Base-by-base conservation (phyloP, 2,888 invertebrate genomes). In the Tetanocera ferruginea region DNA sequence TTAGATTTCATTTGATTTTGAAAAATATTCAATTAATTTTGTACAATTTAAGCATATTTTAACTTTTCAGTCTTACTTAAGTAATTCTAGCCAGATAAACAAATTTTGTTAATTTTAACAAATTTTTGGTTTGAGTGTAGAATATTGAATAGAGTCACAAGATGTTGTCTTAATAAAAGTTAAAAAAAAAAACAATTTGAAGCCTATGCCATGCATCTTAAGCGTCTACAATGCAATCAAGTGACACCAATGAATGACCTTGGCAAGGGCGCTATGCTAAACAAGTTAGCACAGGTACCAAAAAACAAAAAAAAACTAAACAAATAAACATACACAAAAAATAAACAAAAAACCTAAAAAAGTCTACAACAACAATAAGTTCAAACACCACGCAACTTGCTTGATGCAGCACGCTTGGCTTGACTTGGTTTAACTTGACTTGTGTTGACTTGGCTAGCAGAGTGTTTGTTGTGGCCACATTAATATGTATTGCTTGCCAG, bases 201-300 rank as follows among this genome's bases (percentile, higher is more conserved):
- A 11, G 14, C 6, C 34, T 64, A 64, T 64, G 11, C 14, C 2
- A 43, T 43, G 31, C n/a, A 64, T 64, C 34, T 31, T 34, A 28
- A 34, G 64, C 34, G 17, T 34, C 64, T 31, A 5, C 31, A 34
- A 31, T 64, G 64, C 34, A 55, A 23, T 43, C 55, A 11, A 55
- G 3, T n/a, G n/a, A 17, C 28, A 64, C 28, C 64, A 64, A n/a
- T 28, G 43, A 31, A 51, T 70, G 70, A 70, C 70, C 70, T 70
- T 70, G 70, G n/a, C 70, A 70, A 70, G 70, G 70, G 70, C 70
- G 70, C 70, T 25, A 70, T 52, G 70, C 25, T 25, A 23, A 70
- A 70, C 70, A 70, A 28, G 62, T 62, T 62, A 31, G 17, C 23
- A 2, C 23, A 28, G 62, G 23, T 62, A 62, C 19, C 14, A 62